A percentile compares a stretch with the other conserved stretches of the same genome.
These are phyloP conservation scores for Panurus biarmicus DNA, from an alignment of 2,113 vertebrate genomes.

Conservation along the genomic window DNA sequence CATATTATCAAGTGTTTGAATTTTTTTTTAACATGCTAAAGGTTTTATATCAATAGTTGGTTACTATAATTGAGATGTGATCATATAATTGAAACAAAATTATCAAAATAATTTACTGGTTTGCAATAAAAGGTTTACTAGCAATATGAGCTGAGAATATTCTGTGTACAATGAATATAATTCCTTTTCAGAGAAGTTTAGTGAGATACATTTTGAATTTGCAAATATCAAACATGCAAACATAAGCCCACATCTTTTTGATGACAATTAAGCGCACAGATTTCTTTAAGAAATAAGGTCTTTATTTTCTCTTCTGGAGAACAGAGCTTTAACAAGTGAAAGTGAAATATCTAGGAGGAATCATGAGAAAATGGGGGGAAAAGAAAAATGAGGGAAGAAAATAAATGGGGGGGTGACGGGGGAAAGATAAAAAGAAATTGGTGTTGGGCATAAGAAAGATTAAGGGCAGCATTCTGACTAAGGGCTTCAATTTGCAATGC, in stretches of 20 bases:
- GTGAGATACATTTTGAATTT: background rate
- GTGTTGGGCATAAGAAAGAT: background rate
- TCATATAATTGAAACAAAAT: background rate
- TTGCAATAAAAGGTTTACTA: background rate
- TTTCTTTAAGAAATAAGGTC: background rate
- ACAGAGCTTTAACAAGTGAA: background rate
- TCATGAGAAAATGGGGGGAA: background rate
- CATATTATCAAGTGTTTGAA: background rate
- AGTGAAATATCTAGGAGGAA: background rate
- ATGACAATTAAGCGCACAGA: background rate
- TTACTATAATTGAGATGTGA: background rate
- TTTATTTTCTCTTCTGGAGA: background rate
- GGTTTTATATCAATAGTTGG: rapidly evolving
- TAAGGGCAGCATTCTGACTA: background rate
- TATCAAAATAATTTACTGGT: background rate
- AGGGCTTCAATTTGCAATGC: background rate
- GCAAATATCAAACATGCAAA: background rate
- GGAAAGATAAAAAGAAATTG: background rate
- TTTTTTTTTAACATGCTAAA: background rate
- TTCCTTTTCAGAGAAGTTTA: background rate
- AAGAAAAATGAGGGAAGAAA: background rate
- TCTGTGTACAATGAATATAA: background rate
- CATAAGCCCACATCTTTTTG: background rate
- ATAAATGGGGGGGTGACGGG: background rate
- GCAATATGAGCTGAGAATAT: background rate